A percentile compares a stretch with the other conserved stretches of the same genome.
These are phyloP conservation scores for Callipepla squamata DNA, from an alignment of 2,113 vertebrate species.

Conservation along the genomic window DNA sequence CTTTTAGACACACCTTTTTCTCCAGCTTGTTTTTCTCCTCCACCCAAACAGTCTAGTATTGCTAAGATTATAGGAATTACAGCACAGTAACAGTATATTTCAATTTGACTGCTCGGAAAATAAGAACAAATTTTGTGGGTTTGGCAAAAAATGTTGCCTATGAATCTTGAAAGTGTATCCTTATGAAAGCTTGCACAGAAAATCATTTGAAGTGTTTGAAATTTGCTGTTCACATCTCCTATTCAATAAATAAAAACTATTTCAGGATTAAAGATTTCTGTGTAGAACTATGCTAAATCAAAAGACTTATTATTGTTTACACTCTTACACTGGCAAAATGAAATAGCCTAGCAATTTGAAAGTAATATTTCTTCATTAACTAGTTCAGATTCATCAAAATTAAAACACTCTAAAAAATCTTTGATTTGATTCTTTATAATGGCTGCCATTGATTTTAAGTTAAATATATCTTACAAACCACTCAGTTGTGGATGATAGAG, in stretches of 20 bases:
- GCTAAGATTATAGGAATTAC: background rate
- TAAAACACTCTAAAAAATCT: background rate
- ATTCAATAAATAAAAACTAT: background rate
- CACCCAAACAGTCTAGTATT: background rate
- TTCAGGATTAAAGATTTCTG: background rate
- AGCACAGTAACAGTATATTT: background rate
- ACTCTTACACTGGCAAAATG: background rate
- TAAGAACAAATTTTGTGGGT: background rate
- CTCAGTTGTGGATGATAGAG: background rate
- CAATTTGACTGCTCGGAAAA: background rate
- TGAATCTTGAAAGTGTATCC: background rate
- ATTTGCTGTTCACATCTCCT: background rate
- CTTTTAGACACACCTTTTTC: slow-evolving; percentile 3
- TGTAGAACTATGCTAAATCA: background rate
- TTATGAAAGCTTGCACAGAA: background rate
- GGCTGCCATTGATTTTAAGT: background rate
- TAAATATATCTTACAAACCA: background rate
- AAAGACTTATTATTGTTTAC: background rate
- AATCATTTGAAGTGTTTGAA: background rate
- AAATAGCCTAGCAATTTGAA: background rate
- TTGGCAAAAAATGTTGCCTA: background rate
- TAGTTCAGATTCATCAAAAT: background rate
- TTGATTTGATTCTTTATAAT: background rate
- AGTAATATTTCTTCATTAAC: background rate
- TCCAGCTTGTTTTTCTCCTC: background rate